Conservation (phyloP, 2,888 invertebrate species). For the Pediacus dermestoides region DNA sequence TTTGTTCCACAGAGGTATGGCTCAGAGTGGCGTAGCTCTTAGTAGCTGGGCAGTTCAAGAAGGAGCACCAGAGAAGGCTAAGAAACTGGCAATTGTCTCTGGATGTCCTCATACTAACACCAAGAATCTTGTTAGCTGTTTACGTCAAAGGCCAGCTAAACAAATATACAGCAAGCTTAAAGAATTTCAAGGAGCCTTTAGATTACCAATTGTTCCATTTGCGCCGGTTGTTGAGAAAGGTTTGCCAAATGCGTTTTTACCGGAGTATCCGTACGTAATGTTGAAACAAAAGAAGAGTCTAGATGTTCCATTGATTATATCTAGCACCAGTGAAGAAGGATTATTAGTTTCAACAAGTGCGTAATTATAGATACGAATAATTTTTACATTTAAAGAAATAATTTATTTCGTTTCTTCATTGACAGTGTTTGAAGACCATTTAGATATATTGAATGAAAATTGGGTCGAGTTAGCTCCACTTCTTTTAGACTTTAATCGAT, state of each 20-base stretch:
- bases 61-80: conserved; percentile 29
- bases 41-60: conserved; percentile 34
- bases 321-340: conserved; percentile 33
- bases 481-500: conserved; percentile 25
- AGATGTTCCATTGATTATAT: conserved; percentile 42
- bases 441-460: conserved; percentile 17
- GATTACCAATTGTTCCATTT: conserved; percentile 15
- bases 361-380: no score
- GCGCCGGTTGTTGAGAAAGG: conserved; percentile 36
- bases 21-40: conserved; percentile 40
- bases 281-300: conserved; percentile 35
- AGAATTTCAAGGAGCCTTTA: not conserved
- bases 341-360: conserved; percentile 10
- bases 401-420: conserved; percentile 3
- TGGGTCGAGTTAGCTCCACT: conserved; percentile 25
- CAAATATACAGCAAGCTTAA: conserved; percentile 19
- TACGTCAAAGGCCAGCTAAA: conserved; percentile 32
- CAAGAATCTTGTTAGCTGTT: conserved; percentile 33
- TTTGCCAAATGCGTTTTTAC: conserved; percentile 32
- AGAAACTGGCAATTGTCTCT: conserved; percentile 29
- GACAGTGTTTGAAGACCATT: no score
- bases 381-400: no score
- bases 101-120: conserved; percentile 35
- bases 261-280: conserved; percentile 37
- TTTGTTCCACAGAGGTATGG: conserved; percentile 39